Evolutionary conservation across 2,113 vertebrate genomes (phyloP).

Genomic region (Rhinogobius similis): DNA sequence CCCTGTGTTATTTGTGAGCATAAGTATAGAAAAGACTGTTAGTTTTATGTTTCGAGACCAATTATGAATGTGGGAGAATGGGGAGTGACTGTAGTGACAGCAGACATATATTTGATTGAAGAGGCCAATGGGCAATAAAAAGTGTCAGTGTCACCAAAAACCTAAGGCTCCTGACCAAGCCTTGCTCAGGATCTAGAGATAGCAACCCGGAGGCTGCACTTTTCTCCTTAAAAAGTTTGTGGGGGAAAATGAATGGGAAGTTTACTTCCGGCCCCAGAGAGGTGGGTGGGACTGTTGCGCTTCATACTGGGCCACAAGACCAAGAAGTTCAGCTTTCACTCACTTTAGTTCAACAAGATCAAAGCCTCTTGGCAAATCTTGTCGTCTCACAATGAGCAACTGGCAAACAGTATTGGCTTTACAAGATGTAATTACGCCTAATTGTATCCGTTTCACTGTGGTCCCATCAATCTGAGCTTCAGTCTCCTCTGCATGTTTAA

Average conservation of each 20-base stretch:
- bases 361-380: slow-evolving; percentile 54
- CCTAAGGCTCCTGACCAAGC: too few species aligned
- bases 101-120: too few species aligned
- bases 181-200: too few species aligned
- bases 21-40: too few species aligned
- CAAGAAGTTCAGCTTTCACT: slow-evolving; percentile 19
- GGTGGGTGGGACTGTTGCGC: background rate
- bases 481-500: slow-evolving; percentile 56
- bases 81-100: too few species aligned
- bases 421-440: slow-evolving; percentile 63
- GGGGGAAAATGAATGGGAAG: background rate
- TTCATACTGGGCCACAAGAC: background rate
- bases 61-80: too few species aligned
- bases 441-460: slow-evolving; percentile 63
- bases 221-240: too few species aligned
- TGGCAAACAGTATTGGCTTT: slow-evolving; percentile 58
- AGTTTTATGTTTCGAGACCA: too few species aligned
- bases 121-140: too few species aligned
- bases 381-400: slow-evolving; percentile 52
- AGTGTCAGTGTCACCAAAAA: too few species aligned
- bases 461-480: slow-evolving; percentile 60
- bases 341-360: slow-evolving; percentile 51
- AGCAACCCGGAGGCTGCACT: too few species aligned
- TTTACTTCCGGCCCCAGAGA: background rate
- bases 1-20: background rate